These are phyloP conservation scores for Calephelis perditalis DNA, from an alignment of 2,888 invertebrate genomes.

Conservation along the genomic window DNA sequence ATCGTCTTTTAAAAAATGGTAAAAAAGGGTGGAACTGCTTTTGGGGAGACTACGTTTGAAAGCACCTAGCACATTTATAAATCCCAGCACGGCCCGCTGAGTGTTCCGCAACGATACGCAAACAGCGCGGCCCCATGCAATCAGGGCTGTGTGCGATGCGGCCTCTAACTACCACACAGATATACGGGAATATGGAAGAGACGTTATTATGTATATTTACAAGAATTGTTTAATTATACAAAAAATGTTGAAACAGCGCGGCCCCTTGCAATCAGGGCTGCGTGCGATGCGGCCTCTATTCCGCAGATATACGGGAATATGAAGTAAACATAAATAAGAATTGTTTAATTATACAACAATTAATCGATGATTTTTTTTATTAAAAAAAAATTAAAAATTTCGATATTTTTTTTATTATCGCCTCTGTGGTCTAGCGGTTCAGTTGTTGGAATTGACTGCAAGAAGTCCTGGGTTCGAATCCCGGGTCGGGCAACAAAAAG, in stretches of 20 bases:
- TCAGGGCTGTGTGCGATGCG: slow-evolving; percentile 26
- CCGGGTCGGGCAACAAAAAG: too few relatives aligned
- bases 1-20: not conserved
- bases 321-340: not conserved
- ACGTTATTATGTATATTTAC: too few relatives aligned
- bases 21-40: too few relatives aligned
- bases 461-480: too few relatives aligned
- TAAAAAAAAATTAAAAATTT: too few relatives aligned
- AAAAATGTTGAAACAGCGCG: slow-evolving; percentile 21
- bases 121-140: slow-evolving; percentile 28
- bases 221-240: too few relatives aligned
- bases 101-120: slow-evolving; percentile 26
- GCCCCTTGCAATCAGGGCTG: slow-evolving; percentile 27
- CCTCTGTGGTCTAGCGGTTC: too few relatives aligned
- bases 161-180: slow-evolving; percentile 26
- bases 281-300: slow-evolving; percentile 26
- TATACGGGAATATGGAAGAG: slow-evolving; percentile 16
- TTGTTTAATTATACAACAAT: too few relatives aligned
- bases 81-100: slow-evolving; percentile 17
- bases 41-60: not conserved
- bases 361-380: too few relatives aligned
- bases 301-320: slow-evolving; percentile 16
- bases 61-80: slow-evolving; percentile 25
- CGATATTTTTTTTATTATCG: too few relatives aligned
- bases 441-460: too few relatives aligned